phyloP scores from a whole-genome alignment of 2,113 vertebrate species.

The Pterocles gutturalis region DNA sequence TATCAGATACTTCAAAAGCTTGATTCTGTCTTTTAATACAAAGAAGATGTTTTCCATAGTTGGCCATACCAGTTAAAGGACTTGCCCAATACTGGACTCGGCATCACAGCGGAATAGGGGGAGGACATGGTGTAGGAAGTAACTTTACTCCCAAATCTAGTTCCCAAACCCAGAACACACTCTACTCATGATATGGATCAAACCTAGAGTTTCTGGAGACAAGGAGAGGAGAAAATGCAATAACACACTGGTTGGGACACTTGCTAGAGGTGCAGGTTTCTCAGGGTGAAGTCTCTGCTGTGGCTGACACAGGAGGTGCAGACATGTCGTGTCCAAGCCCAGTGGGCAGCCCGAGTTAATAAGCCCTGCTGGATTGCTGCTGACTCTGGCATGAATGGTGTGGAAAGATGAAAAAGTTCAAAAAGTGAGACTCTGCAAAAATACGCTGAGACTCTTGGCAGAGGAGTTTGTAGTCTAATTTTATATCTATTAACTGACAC shows the following conservation, averaged over 20 bases:
- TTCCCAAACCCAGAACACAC: background rate
- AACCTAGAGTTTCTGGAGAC: background rate
- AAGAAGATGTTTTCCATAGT: background rate
- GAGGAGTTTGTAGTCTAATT: background rate
- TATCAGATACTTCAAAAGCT: background rate
- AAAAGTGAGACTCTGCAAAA: background rate
- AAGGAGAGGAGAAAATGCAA: background rate
- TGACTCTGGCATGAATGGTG: background rate
- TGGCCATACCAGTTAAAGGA: background rate
- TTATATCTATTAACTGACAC: background rate
- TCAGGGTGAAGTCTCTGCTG: background rate
- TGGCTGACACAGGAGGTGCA: background rate
- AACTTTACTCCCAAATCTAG: background rate
- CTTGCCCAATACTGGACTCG: background rate
- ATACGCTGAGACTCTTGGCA: background rate
- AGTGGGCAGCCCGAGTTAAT: background rate
- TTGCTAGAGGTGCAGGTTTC: background rate
- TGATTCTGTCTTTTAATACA: background rate
- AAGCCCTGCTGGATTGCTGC: background rate
- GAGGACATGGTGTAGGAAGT: background rate
- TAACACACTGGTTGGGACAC: rapidly evolving
- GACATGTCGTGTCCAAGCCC: rapidly evolving
- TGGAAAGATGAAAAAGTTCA: background rate
- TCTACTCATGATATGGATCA: background rate
- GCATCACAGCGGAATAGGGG: background rate